Percentiles rank a stretch among this genome's conserved stretches.
Conservation (phyloP, 2,797 vertebrate genomes). For the Morelia viridis region DNA sequence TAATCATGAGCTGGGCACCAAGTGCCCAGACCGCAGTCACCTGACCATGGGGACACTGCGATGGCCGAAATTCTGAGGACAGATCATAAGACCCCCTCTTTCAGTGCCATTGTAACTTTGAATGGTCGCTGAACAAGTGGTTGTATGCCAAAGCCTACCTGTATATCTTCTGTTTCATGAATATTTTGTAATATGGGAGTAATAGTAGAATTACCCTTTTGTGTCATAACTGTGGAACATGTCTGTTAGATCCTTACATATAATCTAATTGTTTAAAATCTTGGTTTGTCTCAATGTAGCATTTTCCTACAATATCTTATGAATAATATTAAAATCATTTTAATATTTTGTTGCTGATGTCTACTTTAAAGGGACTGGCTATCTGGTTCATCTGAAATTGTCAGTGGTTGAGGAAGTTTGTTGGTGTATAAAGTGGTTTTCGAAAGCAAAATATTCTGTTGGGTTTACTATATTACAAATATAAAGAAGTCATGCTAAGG, state of each 20-base stretch:
- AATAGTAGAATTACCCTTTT: no score
- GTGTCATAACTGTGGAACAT: no score
- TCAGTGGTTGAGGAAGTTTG: constrained; percentile 60
- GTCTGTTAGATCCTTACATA: constrained; percentile 52
- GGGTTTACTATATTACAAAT: constrained; percentile 23
- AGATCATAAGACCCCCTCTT: no score
- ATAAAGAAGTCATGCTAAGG: constrained; percentile 36
- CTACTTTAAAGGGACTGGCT: constrained; percentile 64
- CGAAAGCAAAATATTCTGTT: constrained; percentile 27
- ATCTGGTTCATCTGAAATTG: constrained; percentile 49
- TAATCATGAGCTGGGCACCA: no score
- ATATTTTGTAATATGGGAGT: no score
- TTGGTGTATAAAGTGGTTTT: constrained; percentile 55
- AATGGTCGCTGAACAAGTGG: no score
- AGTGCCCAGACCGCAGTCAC: no score
- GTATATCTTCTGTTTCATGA: no score
- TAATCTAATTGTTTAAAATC: constrained; percentile 51
- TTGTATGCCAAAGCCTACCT: no score
- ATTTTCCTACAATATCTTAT: constrained; percentile 67
- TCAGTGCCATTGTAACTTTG: no score
- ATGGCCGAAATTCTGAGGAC: no score
- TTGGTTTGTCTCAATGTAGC: constrained; percentile 61
- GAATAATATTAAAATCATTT: constrained; percentile 62
- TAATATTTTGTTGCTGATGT: constrained; percentile 66
- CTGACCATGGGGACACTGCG: no score